A percentile compares a stretch with the other conserved stretches of the same genome.
Conservation (phyloP, 2,797 vertebrate genomes). For the Novumbra hubbsi region DNA sequence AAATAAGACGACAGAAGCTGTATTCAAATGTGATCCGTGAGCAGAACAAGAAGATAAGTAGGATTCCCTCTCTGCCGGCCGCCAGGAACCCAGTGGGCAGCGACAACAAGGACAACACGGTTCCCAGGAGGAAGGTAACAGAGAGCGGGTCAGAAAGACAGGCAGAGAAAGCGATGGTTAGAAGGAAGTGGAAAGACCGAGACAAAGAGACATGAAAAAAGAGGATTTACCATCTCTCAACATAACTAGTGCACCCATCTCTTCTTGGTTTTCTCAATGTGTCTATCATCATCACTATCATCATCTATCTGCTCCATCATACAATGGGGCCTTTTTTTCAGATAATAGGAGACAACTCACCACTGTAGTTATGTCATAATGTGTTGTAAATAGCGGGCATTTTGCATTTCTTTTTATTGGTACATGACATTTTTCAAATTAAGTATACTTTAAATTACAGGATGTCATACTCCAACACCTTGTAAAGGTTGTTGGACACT, state of each 20-base stretch:
- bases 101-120: slow-evolving; percentile 45
- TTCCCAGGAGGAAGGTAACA: slow-evolving; percentile 82
- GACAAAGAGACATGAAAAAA: not conserved
- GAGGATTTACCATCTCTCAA: not conserved
- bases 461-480: too few relatives aligned
- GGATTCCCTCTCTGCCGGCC: slow-evolving; percentile 58
- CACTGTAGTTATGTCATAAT: too few relatives aligned
- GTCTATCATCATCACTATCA: not conserved
- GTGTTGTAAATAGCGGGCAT: too few relatives aligned
- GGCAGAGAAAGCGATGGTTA: not conserved
- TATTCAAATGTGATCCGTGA: slow-evolving; percentile 84
- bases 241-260: not conserved
- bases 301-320: not conserved
- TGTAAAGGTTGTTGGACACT: too few relatives aligned
- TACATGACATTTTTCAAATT: too few relatives aligned
- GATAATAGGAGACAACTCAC: not conserved
- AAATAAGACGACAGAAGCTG: slow-evolving; percentile 82
- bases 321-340: not conserved
- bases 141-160: not conserved
- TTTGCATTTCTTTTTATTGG: too few relatives aligned
- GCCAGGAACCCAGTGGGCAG: slow-evolving; percentile 59
- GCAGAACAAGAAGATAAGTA: slow-evolving; percentile 79
- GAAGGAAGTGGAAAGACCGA: too few relatives aligned
- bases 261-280: not conserved
- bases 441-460: too few relatives aligned